Evolutionary conservation across 1,140 invertebrate genomes (phyloP).

Genomic region (Berghia stephanieae): DNA sequence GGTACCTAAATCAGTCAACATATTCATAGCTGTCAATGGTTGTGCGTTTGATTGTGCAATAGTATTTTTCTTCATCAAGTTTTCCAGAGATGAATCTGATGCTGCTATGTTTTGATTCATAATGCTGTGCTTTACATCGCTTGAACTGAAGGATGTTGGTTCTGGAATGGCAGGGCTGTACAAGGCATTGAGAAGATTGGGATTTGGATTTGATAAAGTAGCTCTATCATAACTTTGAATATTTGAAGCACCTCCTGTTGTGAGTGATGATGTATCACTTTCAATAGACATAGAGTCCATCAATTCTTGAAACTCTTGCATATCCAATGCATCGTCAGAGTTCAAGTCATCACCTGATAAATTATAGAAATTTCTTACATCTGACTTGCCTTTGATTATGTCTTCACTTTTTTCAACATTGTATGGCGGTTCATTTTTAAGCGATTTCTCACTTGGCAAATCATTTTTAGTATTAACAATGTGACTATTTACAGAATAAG

Average conservation of each 20-base stretch:
- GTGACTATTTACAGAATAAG: background rate
- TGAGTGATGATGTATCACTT: background rate
- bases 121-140: too few relatives aligned
- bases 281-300: conserved; percentile 24
- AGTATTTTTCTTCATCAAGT: too few relatives aligned
- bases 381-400: too few relatives aligned
- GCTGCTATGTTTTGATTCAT: too few relatives aligned
- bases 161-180: background rate
- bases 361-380: background rate
- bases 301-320: conserved; percentile 22
- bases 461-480: background rate
- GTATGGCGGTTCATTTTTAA: too few relatives aligned
- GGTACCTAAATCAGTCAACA: background rate
- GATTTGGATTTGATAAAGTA: background rate
- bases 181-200: background rate
- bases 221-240: background rate
- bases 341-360: background rate
- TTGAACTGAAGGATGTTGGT: too few relatives aligned
- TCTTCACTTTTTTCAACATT: too few relatives aligned
- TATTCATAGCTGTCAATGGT: background rate
- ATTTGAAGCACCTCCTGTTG: background rate
- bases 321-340: too few relatives aligned
- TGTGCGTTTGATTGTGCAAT: background rate
- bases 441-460: background rate
- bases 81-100: too few relatives aligned